phyloP scores from a whole-genome alignment of 2,113 vertebrate species.

The Rousettus leschenaultii region DNA sequence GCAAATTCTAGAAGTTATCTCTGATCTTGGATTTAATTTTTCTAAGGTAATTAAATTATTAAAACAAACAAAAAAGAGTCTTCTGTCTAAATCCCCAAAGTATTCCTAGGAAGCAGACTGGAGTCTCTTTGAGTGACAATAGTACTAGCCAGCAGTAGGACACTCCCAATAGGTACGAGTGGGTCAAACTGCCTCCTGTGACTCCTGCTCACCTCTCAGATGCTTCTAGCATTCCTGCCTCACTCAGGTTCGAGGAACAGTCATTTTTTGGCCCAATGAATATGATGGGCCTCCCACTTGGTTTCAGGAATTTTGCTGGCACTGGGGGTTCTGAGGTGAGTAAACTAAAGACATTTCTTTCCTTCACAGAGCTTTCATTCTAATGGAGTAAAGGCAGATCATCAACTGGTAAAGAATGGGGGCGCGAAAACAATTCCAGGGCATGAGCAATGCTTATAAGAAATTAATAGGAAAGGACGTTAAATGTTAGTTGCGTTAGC shows the following conservation, averaged over 20 bases:
- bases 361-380: not conserved
- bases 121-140: not conserved
- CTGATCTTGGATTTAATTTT: slow-evolving; percentile 7
- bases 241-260: not conserved
- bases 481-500: not conserved
- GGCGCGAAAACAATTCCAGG: not conserved
- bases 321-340: not conserved
- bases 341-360: not conserved
- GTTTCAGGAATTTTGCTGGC: not conserved
- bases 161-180: rapidly evolving
- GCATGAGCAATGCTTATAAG: not conserved
- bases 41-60: slow-evolving; percentile 13
- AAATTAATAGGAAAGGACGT: not conserved
- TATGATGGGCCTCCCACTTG: not conserved
- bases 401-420: not conserved
- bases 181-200: too few species aligned
- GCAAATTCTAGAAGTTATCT: slow-evolving; percentile 7
- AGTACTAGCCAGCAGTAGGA: not conserved
- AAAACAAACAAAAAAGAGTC: not conserved
- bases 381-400: not conserved
- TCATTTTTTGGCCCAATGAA: not conserved
- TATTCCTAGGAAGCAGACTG: not conserved
- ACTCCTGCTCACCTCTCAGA: not conserved
- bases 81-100: not conserved
- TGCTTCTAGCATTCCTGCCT: not conserved